Percentiles rank a stretch among this genome's conserved stretches.
Evolutionary conservation across 2,888 invertebrate species (phyloP).

Genomic region (Punctoribates punctum): DNA sequence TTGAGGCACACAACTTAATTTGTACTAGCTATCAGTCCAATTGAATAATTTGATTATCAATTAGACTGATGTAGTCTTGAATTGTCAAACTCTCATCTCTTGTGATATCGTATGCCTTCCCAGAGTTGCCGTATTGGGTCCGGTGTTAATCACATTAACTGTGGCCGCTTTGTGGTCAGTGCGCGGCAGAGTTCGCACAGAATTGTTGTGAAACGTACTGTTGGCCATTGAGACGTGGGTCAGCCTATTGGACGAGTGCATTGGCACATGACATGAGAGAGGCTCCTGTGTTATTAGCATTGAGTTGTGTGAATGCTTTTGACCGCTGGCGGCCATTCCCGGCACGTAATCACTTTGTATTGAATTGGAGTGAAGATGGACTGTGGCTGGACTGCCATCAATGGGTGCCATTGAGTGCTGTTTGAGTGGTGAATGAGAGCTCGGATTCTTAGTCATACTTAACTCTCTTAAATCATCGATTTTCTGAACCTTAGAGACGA

Average conservation of each 20-base stretch:
- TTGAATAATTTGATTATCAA: conserved; percentile 19
- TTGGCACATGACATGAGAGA: conserved; percentile 27
- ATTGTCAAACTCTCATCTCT: conserved; percentile 40
- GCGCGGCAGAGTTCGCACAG: conserved; percentile 22
- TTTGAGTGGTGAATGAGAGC: conserved; percentile 32
- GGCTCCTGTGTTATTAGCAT: conserved; percentile 10
- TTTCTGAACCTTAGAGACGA: conserved; percentile 8
- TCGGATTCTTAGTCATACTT: conserved; percentile 22
- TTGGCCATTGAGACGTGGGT: conserved; percentile 36
- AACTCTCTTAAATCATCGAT: conserved; percentile 1
- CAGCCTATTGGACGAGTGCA: neutral
- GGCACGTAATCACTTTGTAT: conserved; percentile 14
- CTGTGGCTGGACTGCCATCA: conserved; percentile 12
- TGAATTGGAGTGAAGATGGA: conserved; percentile 27
- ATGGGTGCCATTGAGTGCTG: conserved; percentile 16
- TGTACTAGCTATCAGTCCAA: conserved; percentile 6
- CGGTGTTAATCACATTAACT: conserved; percentile 18
- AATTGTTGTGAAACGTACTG: conserved; percentile 28
- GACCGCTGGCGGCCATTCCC: neutral
- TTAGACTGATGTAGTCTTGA: conserved; percentile 48
- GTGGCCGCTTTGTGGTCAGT: conserved; percentile 28
- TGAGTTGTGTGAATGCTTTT: conserved; percentile 36
- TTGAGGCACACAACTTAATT: conserved; percentile 20
- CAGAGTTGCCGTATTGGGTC: conserved; percentile 8
- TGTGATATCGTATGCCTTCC: conserved; percentile 32